Base-by-base conservation (phyloP, 2,888 invertebrate species). In the Ormyrus labotus region DNA sequence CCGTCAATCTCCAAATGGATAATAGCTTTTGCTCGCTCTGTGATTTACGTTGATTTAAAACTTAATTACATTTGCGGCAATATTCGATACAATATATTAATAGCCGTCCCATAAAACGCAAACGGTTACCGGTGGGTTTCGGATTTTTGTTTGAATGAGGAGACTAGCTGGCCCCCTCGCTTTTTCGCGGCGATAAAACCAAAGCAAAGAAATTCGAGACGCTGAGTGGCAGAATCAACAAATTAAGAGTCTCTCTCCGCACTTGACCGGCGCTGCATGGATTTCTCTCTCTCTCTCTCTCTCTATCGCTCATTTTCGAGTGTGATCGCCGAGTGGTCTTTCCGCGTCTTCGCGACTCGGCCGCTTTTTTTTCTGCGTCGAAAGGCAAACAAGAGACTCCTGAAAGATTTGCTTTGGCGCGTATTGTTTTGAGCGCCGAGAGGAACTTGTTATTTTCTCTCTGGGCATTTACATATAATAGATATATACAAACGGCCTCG, bases 211-310 rank as follows among this genome's bases (percentile, higher is more conserved):
- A 72, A 78, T 72, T 68, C 60, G 72, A 78, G 75, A 74, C 84
- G 84, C 82, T 81, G 84, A 85, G 84, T 85, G 83, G 83, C 78
- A 81, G 76, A 78, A 81, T 84, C 83, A 81, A 85, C 84, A 84
- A 87, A 87, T 87, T 85, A 84, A 84, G 83, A 84, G 85, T 85
- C 84, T 85, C 84, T 85, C 84, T 82, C 83, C 58, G 65, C n/a
- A 10, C 47, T n/a, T 34, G 50, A 19, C 9, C 19, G 57, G 71
- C 34, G 13, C 13, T 34, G 19, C 45, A 67, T 60, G 51, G 65
- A 58, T 78, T 65, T 61, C 63, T 60, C 34, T 34, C 34, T 34
- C 34, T 34, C 34, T 34, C 34, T 34, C 34, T 34, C 34, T 67
- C 69, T 75, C 53, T 50, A n/a, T 70, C 70, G 13, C 55, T 69